phyloP scores from a whole-genome alignment of 2,888 invertebrate genomes.

The Bombylius major region DNA sequence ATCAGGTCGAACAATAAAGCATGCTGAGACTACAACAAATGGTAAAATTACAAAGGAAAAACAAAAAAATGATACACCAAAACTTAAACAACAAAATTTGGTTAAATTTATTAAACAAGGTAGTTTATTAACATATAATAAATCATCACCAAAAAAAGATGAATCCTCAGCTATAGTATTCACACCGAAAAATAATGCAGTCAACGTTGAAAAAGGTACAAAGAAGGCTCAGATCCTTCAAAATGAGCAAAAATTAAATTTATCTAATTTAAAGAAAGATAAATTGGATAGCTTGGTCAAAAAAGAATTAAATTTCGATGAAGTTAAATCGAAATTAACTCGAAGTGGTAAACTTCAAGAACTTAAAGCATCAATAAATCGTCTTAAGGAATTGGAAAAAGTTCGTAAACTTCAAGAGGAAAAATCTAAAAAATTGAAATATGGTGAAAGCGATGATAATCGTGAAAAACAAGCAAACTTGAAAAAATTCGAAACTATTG shows the following conservation, averaged over 20 bases:
- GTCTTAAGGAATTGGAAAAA: slow-evolving; percentile 52
- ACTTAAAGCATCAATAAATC: slow-evolving; percentile 51
- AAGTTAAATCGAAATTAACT: slow-evolving; percentile 54
- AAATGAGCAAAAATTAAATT: slow-evolving; percentile 13
- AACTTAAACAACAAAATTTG: slow-evolving; percentile 23
- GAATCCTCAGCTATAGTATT: slow-evolving; percentile 12
- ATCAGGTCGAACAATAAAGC: slow-evolving; percentile 26
- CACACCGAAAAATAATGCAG: slow-evolving; percentile 22
- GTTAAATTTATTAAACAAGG: slow-evolving; percentile 34
- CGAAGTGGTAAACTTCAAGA: slow-evolving; percentile 57
- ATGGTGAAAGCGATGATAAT: slow-evolving; percentile 21
- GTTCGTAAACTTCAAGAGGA: slow-evolving; percentile 39
- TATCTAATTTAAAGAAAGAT: slow-evolving; percentile 24
- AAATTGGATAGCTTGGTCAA: slow-evolving; percentile 38
- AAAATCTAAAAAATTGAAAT: slow-evolving; percentile 26
- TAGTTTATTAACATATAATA: slow-evolving; percentile 31
- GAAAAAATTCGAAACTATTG: slow-evolving; percentile 58
- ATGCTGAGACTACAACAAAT: slow-evolving; percentile 19
- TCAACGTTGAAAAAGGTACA: slow-evolving; percentile 27
- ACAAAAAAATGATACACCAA: not conserved
- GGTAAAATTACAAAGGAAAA: not conserved
- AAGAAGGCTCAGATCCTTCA: slow-evolving; percentile 16
- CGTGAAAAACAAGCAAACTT: slow-evolving; percentile 35
- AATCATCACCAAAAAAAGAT: slow-evolving; percentile 12
- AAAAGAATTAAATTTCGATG: slow-evolving; percentile 52